Evolutionary conservation across 2,888 invertebrate species (phyloP).

Genomic region (Listrodromus nycthemerus): DNA sequence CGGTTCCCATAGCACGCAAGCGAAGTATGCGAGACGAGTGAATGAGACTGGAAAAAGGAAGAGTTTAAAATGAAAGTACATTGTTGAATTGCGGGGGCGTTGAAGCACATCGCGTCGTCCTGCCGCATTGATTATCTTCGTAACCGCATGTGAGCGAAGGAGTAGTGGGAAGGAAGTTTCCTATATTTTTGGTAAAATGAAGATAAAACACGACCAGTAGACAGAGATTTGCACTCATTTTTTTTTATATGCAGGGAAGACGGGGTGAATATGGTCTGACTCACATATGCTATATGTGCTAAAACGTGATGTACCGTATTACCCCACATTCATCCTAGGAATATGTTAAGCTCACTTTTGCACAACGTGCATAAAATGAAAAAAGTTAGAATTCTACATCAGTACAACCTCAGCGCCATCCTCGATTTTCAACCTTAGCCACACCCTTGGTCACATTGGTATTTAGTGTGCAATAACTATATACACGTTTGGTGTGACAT

Average conservation of each 20-base stretch:
- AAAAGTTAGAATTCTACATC: too few relatives aligned
- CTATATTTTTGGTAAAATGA: not conserved
- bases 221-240: not conserved
- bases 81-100: constrained; percentile 10
- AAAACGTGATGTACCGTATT: too few relatives aligned
- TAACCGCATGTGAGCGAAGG: not conserved
- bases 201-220: not conserved
- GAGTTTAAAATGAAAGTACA: constrained; percentile 11
- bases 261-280: too few relatives aligned
- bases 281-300: too few relatives aligned
- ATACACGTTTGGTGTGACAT: not conserved
- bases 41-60: constrained; percentile 19
- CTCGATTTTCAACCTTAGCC: not conserved
- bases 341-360: too few relatives aligned
- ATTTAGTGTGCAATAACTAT: not conserved
- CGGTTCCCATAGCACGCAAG: constrained; percentile 72
- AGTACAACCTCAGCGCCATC: too few relatives aligned
- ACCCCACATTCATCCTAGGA: too few relatives aligned
- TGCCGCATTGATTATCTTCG: not conserved
- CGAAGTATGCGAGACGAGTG: constrained; percentile 28
- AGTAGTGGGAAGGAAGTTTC: not conserved
- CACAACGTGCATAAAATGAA: too few relatives aligned
- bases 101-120: constrained; percentile 29
- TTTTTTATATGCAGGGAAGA: too few relatives aligned
- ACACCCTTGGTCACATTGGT: not conserved